A percentile compares a stretch with the other conserved stretches of the same genome.
phyloP scores from a whole-genome alignment of 2,113 vertebrate genomes.

The Apodemus speciosus region DNA sequence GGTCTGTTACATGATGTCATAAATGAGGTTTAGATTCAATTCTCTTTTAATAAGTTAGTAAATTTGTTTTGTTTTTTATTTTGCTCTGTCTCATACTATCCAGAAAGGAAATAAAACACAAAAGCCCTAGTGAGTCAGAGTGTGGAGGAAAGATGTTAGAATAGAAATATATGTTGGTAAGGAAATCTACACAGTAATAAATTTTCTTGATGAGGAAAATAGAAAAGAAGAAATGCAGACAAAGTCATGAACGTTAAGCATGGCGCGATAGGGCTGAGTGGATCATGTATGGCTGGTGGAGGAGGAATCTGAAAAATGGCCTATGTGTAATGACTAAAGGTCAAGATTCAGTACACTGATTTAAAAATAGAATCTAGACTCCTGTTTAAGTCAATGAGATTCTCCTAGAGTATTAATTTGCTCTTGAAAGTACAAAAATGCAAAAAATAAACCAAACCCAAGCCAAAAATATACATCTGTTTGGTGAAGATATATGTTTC shows the following conservation, averaged over 20 bases:
- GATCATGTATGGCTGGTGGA: accelerated
- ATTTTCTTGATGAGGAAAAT: not conserved
- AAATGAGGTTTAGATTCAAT: not conserved
- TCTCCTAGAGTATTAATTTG: not conserved
- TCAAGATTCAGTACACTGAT: not conserved
- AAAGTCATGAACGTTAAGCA: not conserved
- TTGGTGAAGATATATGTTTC: not conserved
- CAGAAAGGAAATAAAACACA: not conserved
- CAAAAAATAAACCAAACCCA: not conserved
- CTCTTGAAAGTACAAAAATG: not conserved
- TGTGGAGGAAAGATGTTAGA: not conserved
- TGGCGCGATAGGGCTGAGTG: not conserved
- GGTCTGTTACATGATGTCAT: not conserved
- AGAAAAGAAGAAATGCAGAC: not conserved
- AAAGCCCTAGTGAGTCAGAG: not conserved
- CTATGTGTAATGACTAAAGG: not conserved
- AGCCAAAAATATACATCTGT: not conserved
- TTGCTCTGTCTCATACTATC: not conserved
- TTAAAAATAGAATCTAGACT: not conserved
- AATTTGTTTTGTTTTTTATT: not conserved
- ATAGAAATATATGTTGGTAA: not conserved
- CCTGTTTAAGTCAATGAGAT: not conserved
- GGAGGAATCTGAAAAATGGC: not conserved
- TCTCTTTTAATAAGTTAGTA: not conserved
- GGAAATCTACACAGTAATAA: not conserved